Evolutionary conservation across 1,140 invertebrate species (phyloP).

Genomic region (Drosophila virilis): DNA sequence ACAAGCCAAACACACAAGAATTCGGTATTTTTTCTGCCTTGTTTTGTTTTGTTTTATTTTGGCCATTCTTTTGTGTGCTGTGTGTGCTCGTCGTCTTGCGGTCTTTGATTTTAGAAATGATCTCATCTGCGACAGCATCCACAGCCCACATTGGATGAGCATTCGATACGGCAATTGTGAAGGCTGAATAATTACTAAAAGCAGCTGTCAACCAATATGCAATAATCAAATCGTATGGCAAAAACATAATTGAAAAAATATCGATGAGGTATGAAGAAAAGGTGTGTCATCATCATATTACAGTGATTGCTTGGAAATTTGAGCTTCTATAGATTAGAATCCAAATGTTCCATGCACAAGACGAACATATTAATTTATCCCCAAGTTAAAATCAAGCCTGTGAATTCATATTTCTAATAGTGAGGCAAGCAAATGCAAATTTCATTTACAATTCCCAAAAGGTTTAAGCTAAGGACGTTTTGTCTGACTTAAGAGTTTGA

Average conservation of each 20-base stretch:
- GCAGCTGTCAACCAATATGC: conserved; percentile 17
- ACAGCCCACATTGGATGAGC: conserved; percentile 50
- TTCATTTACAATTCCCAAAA: conserved; percentile 37
- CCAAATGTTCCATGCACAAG: background rate
- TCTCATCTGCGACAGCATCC: conserved; percentile 61
- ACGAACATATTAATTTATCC: background rate
- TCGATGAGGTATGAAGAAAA: background rate
- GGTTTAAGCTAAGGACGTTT: background rate
- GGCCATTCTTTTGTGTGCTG: conserved; percentile 40
- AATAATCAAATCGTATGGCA: conserved; percentile 2
- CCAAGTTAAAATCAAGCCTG: too few relatives aligned
- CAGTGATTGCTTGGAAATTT: background rate
- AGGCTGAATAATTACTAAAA: conserved; percentile 17
- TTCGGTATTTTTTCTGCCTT: background rate
- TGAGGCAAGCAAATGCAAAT: conserved; percentile 4
- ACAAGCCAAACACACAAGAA: conserved; percentile 54
- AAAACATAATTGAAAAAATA: conserved; percentile 5
- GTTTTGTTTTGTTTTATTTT: conserved; percentile 16
- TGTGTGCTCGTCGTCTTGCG: background rate
- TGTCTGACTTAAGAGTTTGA: too few relatives aligned
- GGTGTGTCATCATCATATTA: background rate
- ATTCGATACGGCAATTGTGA: conserved; percentile 33
- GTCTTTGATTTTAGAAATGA: conserved; percentile 67
- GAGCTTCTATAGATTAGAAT: background rate
- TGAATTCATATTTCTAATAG: too few relatives aligned